Evolutionary conservation across 2,888 invertebrate genomes (phyloP).

Genomic region (Himalopsyche kuldschensis): DNA sequence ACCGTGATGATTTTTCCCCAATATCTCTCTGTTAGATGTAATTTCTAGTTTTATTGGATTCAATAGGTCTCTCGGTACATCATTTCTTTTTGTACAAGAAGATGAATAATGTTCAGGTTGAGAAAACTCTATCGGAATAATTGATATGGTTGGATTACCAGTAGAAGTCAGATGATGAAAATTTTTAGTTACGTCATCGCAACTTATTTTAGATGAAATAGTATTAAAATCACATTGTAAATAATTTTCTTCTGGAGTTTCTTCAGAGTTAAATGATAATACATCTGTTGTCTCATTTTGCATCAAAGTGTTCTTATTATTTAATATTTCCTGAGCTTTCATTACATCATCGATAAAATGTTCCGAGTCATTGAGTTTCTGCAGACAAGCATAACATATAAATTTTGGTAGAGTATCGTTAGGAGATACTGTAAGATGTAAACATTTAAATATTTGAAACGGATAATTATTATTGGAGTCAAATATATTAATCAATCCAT

Average conservation of each 20-base stretch:
- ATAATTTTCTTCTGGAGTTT: neutral
- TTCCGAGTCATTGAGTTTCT: constrained; percentile 9
- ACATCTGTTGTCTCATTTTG: neutral
- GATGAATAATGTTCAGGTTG: neutral
- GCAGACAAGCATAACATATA: constrained; percentile 8
- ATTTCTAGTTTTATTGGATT: neutral
- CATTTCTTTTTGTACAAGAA: neutral
- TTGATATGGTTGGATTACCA: neutral
- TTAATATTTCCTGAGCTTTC: constrained; percentile 7
- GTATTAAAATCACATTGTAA: neutral
- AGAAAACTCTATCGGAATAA: neutral
- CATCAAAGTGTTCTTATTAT: neutral
- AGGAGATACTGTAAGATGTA: constrained; percentile 4
- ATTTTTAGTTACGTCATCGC: neutral
- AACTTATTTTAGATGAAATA: neutral
- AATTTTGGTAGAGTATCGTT: constrained; percentile 5
- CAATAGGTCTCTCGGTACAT: neutral
- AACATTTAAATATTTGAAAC: neutral
- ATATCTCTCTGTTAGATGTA: neutral
- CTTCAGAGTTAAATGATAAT: neutral
- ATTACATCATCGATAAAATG: constrained; percentile 1
- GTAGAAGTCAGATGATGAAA: neutral
- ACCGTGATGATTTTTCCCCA: neutral
- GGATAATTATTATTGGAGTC: neutral
- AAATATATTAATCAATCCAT: constrained; percentile 3